Evolutionary conservation across 2,113 vertebrate species (phyloP), one percentile per base, ranked within the genome.

Genomic region (Heterotis niloticus): DNA sequence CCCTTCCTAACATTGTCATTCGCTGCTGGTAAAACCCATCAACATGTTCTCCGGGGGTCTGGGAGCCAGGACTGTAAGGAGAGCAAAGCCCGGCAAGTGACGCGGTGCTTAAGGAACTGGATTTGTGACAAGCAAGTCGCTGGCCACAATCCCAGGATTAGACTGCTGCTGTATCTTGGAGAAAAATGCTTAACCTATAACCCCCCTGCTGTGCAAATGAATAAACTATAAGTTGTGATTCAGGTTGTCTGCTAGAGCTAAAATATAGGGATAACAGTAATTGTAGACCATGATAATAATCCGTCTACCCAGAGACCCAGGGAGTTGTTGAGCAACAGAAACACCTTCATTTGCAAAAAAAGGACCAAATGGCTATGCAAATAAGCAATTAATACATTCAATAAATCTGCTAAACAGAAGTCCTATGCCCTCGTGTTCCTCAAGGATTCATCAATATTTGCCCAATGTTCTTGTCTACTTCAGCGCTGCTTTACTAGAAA

Each of bases 401-500:
- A 44, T 44, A 44, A 44, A 44, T 44, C 34, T 44, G 34, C 34
- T 11, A 73, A 73, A 73, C 26, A 56, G 71, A 57, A 56, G 57
- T 59, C 23, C 71, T 57, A 57, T 57, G 26, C 12, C 17, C 54
- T n/a, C 51, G 26, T 54, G 51, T 51, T 16, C 71, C 10, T 26
- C 23, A 51, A 34, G 51, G 51, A 44, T 75, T 76, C 69, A 57
- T 75, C 73, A 68, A 20, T 80, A 76, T 73, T 66, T 59, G 59
- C 74, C 54, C n/a, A 26, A 62, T 54, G 52, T 54, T 34, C 17
- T 17, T 59, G 65, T 76, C 54, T 24, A 7, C 14, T 16, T 9
- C 56, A 13, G 52, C 29, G 28, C 20, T 66, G 24, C 67, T 24
- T 18, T 12, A 24, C n/a, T 75, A 44, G 65, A 68, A 29, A 23